Conservation (phyloP, 2,113 vertebrate species). For the Ovis aries region DNA sequence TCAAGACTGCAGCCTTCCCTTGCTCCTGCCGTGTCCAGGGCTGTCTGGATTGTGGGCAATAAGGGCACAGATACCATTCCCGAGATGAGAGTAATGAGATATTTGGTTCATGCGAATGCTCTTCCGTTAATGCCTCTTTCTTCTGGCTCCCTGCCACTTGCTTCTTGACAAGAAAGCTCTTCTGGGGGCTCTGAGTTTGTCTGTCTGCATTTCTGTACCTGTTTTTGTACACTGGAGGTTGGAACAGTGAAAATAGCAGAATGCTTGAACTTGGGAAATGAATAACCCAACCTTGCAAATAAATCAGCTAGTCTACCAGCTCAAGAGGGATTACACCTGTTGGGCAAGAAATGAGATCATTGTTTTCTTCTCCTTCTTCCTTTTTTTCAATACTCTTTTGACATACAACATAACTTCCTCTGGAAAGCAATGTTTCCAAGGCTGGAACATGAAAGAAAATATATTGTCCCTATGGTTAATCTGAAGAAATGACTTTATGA, state of each 20-base stretch:
- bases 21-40: no score
- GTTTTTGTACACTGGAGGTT: neutral
- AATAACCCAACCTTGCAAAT: neutral
- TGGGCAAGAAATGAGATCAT: neutral
- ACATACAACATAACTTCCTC: neutral
- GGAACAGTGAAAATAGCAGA: neutral
- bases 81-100: neutral
- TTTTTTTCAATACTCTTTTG: neutral
- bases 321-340: neutral
- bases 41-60: no score
- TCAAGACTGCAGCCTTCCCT: neutral
- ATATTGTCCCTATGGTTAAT: neutral
- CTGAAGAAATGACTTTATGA: neutral
- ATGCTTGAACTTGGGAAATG: neutral
- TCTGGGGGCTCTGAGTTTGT: neutral
- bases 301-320: neutral
- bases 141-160: neutral
- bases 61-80: no score
- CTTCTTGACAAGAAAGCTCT: neutral
- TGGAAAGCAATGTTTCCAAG: neutral
- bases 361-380: neutral
- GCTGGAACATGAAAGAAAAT: neutral
- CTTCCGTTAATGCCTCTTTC: neutral
- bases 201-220: accelerated
- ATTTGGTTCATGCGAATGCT: neutral